Evolutionary conservation across 2,888 invertebrate species (phyloP).

Genomic region (Ophion obscuratus): DNA sequence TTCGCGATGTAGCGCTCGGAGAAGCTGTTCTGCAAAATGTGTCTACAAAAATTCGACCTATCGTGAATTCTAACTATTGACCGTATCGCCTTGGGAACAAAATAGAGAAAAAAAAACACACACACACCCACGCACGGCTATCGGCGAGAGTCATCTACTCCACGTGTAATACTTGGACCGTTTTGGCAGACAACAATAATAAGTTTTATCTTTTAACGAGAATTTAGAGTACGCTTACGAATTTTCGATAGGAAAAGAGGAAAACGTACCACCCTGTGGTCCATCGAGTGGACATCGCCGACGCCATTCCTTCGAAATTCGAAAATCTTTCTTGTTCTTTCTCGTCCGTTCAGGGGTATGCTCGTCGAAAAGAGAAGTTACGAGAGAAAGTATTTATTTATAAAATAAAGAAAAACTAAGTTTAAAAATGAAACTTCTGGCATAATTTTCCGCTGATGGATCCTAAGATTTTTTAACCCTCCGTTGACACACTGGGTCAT

Average conservation of each 20-base stretch:
- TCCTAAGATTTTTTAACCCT: no score
- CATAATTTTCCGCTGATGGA: no score
- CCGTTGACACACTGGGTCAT: no score
- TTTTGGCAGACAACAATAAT: slow-evolving; percentile 10
- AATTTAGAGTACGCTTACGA: not conserved
- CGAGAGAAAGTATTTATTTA: not conserved
- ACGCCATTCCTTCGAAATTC: not conserved
- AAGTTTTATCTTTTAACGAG: not conserved
- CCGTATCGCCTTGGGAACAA: not conserved
- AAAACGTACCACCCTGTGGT: slow-evolving; percentile 1
- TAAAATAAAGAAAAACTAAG: not conserved
- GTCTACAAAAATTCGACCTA: not conserved
- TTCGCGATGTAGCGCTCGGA: not conserved
- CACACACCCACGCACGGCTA: not conserved
- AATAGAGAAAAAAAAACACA: not conserved
- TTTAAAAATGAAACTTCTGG: no score
- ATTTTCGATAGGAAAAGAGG: not conserved
- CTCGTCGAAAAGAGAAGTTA: not conserved
- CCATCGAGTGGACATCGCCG: not conserved
- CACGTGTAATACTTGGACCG: slow-evolving; percentile 2
- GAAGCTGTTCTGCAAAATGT: not conserved
- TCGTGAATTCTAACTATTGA: not conserved
- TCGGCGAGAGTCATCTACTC: not conserved
- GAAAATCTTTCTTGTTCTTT: not conserved
- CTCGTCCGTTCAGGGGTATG: not conserved